phyloP scores from a whole-genome alignment of 1,140 invertebrate genomes.

The Dufourea novaeangliae region DNA sequence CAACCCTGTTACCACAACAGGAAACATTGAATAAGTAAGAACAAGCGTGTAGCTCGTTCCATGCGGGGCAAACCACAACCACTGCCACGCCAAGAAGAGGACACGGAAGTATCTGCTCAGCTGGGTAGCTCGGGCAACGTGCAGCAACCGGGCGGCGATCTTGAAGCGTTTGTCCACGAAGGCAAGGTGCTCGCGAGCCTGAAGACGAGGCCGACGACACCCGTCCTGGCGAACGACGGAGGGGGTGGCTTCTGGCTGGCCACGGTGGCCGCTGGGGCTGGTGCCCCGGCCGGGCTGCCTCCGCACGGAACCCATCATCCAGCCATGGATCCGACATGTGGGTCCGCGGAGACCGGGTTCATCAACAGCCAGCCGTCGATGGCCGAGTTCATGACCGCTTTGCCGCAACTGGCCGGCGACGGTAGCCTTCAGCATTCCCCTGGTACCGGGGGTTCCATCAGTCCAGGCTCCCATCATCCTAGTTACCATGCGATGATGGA shows the following conservation, averaged over 20 bases:
- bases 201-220: constrained; percentile 79
- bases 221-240: constrained; percentile 81
- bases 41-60: constrained; percentile 26
- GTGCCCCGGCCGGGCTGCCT: constrained; percentile 78
- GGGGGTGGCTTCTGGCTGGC: constrained; percentile 83
- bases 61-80: constrained; percentile 75
- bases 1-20: not conserved
- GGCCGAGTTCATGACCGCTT: constrained; percentile 94
- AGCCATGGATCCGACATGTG: constrained; percentile 75
- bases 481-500: constrained; percentile 80
- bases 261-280: constrained; percentile 81
- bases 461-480: constrained; percentile 82
- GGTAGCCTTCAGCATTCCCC: constrained; percentile 82
- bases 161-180: constrained; percentile 58
- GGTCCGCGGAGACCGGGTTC: constrained; percentile 91
- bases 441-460: constrained; percentile 83
- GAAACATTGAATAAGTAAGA: no score
- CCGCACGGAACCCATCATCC: constrained; percentile 79
- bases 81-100: constrained; percentile 56
- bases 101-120: constrained; percentile 45
- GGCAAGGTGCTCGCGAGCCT: constrained; percentile 71
- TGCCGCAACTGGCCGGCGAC: constrained; percentile 87
- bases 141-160: constrained; percentile 45
- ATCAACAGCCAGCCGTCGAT: constrained; percentile 96
- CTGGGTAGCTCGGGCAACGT: constrained; percentile 52